Conservation (phyloP, 2,888 invertebrate genomes). For the Augiades crinisus region DNA sequence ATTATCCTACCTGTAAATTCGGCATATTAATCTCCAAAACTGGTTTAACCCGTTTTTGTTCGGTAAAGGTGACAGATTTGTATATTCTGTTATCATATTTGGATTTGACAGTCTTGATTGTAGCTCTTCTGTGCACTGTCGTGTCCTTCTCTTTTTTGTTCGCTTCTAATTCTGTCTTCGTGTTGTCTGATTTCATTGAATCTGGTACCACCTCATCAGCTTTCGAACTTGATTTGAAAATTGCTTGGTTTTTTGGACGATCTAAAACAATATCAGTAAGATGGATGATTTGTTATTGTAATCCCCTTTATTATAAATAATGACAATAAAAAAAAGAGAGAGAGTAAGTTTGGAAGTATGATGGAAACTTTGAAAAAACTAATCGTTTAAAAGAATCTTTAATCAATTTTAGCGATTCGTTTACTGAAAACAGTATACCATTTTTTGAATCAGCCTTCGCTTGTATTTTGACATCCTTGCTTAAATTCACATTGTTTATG, state of each 20-base stretch:
- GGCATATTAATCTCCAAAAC: conserved; percentile 50
- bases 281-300: neutral
- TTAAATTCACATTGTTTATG: conserved; percentile 5
- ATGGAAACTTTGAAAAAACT: neutral
- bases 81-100: conserved; percentile 42
- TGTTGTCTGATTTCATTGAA: conserved; percentile 26
- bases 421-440: neutral
- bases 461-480: conserved; percentile 9
- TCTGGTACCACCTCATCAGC: conserved; percentile 21
- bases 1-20: conserved; percentile 21
- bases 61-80: conserved; percentile 56
- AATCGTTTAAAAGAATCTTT: too few relatives aligned
- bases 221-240: neutral
- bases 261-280: neutral
- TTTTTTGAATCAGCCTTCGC: conserved; percentile 7
- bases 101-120: conserved; percentile 46
- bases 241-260: neutral
- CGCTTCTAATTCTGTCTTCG: conserved; percentile 15
- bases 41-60: conserved; percentile 36
- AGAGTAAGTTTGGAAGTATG: too few relatives aligned
- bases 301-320: too few relatives aligned
- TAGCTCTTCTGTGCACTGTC: conserved; percentile 37
- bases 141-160: conserved; percentile 20
- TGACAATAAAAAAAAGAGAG: too few relatives aligned
- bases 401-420: too few relatives aligned